Evolutionary conservation across 2,888 invertebrate genomes (phyloP).

Genomic region (Bhutanitis thaidina): DNA sequence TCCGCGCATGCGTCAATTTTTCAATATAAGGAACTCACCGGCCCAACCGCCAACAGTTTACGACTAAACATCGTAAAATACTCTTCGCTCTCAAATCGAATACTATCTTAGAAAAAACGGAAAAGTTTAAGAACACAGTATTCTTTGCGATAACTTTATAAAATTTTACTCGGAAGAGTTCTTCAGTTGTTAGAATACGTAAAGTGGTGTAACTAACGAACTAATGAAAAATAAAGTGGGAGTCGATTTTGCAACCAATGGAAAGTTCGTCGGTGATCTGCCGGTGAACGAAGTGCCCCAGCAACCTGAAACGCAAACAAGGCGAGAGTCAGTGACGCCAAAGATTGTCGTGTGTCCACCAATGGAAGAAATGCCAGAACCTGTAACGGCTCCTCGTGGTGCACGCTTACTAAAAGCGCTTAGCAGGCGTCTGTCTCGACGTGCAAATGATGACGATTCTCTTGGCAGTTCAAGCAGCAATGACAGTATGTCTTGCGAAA

Average conservation of each 20-base stretch:
- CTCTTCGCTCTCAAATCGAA: constrained; percentile 34
- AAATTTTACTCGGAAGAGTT: constrained; percentile 25
- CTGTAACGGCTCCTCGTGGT: constrained; percentile 78
- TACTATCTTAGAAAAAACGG: constrained; percentile 35
- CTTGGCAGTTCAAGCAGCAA: constrained; percentile 68
- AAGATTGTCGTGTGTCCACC: constrained; percentile 74
- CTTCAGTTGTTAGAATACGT: constrained; percentile 28
- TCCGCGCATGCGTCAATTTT: constrained; percentile 54
- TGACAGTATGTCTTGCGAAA: constrained; percentile 63
- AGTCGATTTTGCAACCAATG: constrained; percentile 53
- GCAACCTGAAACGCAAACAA: constrained; percentile 41
- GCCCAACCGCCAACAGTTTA: constrained; percentile 49
- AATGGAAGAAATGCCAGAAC: constrained; percentile 75
- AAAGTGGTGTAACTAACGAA: constrained; percentile 41
- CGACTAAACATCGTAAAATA: constrained; percentile 45
- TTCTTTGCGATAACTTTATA: constrained; percentile 26
- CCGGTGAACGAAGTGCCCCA: constrained; percentile 47
- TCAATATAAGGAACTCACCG: constrained; percentile 46
- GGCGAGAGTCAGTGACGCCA: constrained; percentile 59
- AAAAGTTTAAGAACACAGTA: constrained; percentile 55
- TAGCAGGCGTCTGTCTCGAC: constrained; percentile 81
- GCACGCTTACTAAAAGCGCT: constrained; percentile 83
- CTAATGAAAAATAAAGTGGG: constrained; percentile 65
- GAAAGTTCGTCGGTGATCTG: constrained; percentile 54
- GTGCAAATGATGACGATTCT: constrained; percentile 65